These are phyloP conservation scores for Gambelia wislizenii DNA, from an alignment of 2,797 vertebrate species.

Conservation along the genomic window DNA sequence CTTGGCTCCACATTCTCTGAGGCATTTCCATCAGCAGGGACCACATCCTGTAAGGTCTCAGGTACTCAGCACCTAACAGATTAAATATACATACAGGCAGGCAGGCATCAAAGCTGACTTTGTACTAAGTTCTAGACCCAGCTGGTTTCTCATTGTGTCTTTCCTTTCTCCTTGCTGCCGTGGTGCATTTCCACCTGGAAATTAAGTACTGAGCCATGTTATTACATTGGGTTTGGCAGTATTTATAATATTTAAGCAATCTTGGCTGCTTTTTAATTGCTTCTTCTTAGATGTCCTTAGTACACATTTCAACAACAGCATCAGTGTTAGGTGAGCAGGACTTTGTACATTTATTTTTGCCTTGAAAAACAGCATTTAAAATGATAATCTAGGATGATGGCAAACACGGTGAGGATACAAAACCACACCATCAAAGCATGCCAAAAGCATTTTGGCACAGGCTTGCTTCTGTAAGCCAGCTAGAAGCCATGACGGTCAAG, in stretches of 20 bases:
- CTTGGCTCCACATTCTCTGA: neutral
- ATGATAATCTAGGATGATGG: neutral
- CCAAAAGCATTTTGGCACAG: neutral
- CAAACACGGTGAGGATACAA: neutral
- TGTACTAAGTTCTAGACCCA: neutral
- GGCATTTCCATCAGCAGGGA: neutral
- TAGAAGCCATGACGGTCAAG: neutral
- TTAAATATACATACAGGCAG: neutral
- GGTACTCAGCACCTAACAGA: neutral
- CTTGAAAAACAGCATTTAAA: neutral
- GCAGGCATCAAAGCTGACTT: neutral
- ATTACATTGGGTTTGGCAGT: neutral
- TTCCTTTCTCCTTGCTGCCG: neutral
- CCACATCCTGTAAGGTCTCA: neutral
- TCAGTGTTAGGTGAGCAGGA: neutral
- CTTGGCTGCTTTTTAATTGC: neutral
- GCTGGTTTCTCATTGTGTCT: neutral
- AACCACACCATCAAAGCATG: neutral
- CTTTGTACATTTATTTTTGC: neutral
- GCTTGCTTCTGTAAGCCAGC: neutral
- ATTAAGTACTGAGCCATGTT: neutral
- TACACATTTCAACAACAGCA: neutral
- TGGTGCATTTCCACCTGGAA: neutral
- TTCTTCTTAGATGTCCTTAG: neutral
- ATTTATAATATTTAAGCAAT: neutral